These are phyloP conservation scores for Spermophilus dauricus DNA, from an alignment of 2,113 vertebrate species.

Conservation along the genomic window DNA sequence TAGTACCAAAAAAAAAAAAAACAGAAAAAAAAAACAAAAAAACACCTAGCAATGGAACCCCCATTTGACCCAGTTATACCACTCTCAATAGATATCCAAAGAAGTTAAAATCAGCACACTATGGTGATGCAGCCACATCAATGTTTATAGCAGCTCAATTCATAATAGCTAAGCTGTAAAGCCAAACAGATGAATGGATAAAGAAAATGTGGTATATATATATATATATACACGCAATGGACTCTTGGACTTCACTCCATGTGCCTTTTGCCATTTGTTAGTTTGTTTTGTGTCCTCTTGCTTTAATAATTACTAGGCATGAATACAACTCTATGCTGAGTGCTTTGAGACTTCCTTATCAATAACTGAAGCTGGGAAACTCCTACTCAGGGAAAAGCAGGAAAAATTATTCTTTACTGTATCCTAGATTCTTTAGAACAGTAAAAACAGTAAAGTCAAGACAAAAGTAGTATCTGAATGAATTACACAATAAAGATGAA, in stretches of 20 bases:
- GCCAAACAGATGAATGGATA: no score
- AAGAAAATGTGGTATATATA: no score
- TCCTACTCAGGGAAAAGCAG: background rate
- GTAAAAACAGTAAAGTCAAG: background rate
- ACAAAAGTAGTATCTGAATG: background rate
- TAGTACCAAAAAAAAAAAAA: no score
- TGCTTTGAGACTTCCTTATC: background rate
- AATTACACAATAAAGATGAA: constrained; percentile 40
- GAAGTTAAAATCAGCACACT: no score
- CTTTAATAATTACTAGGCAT: constrained; percentile 1
- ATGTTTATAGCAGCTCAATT: no score
- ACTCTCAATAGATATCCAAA: no score
- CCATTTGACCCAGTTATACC: no score
- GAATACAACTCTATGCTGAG: background rate
- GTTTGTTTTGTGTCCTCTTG: background rate
- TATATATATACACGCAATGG: no score
- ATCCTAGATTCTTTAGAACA: constrained; percentile 10
- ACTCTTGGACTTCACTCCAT: background rate
- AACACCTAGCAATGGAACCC: no score
- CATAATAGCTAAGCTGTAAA: no score
- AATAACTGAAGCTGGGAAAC: background rate
- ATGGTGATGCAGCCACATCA: no score
- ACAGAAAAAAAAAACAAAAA: no score
- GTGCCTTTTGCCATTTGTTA: background rate
- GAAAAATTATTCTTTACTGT: background rate